A percentile compares a stretch with the other conserved stretches of the same genome.
phyloP scores from a whole-genome alignment of 2,113 vertebrate genomes.

The Hepsetus odoe region DNA sequence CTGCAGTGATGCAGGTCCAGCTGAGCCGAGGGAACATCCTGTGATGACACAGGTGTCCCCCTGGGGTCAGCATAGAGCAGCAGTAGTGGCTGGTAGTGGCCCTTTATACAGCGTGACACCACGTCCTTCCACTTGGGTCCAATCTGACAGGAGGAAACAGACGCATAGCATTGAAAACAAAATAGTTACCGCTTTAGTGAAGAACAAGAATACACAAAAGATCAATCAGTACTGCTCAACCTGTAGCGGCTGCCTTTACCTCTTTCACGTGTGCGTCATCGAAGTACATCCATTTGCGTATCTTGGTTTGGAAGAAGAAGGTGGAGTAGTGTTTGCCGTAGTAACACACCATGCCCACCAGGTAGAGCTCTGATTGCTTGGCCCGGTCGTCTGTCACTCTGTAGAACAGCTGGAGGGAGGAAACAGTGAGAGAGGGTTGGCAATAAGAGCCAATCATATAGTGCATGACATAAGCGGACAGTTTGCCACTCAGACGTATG shows the following conservation, averaged over 20 bases:
- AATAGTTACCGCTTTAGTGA: not conserved
- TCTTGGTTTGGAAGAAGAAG: conserved; percentile 98
- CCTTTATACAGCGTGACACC: conserved; percentile 97
- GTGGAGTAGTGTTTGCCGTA: conserved; percentile 99
- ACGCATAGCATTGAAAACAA: conserved; percentile 20
- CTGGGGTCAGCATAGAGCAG: conserved; percentile 96
- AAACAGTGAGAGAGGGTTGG: not conserved
- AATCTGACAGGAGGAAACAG: conserved; percentile 81
- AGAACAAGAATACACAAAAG: conserved; percentile 8
- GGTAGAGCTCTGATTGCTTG: conserved; percentile 93
- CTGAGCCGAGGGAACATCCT: conserved; percentile 83
- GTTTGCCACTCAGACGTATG: not conserved
- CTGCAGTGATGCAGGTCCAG: conserved; percentile 88
- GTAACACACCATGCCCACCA: conserved; percentile 99
- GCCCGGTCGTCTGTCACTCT: conserved; percentile 96
- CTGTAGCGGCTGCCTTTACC: conserved; percentile 68
- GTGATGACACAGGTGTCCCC: conserved; percentile 92
- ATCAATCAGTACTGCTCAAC: not conserved
- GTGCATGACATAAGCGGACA: not conserved
- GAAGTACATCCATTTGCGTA: conserved; percentile 99
- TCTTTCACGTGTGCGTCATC: conserved; percentile 98
- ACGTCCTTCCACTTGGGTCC: conserved; percentile 99
- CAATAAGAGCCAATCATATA: conserved; percentile 10
- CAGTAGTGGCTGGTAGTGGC: conserved; percentile 96
- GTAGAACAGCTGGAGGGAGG: conserved; percentile 81